Percentiles rank a stretch among this genome's conserved stretches.
Conservation (phyloP, 2,113 vertebrate genomes). For the Chloropsis cyanopogon region DNA sequence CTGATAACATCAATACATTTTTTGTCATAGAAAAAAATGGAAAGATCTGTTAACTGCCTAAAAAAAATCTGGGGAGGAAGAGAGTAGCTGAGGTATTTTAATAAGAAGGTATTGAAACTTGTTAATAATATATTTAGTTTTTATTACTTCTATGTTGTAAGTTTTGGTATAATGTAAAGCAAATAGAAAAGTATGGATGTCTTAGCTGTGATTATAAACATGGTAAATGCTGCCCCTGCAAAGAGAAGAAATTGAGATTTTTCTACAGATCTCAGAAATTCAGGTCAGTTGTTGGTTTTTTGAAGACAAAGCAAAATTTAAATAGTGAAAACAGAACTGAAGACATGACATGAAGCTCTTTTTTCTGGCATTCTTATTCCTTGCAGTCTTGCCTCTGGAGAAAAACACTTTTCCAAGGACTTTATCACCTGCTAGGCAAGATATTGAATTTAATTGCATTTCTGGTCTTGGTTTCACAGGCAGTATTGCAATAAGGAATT, state of each 20-base stretch:
- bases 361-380: neutral
- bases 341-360: neutral
- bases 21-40: neutral
- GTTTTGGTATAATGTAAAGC: neutral
- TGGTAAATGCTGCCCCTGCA: neutral
- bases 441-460: neutral
- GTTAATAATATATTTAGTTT: neutral
- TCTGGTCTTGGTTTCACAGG: neutral
- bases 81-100: neutral
- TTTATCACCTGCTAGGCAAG: neutral
- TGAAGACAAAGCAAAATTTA: neutral
- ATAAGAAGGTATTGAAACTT: neutral
- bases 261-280: neutral
- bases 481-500: neutral
- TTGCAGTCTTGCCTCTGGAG: neutral
- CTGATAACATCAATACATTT: neutral
- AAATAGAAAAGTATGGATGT: neutral
- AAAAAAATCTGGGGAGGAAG: neutral
- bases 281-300: neutral
- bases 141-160: neutral
- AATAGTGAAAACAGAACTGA: neutral
- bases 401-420: neutral
- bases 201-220: neutral
- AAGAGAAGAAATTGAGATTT: neutral
- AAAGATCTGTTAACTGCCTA: neutral